Evolutionary conservation across 2,113 vertebrate genomes (phyloP), one percentile per base, ranked within the genome.

Genomic region (Callochromis pleurospilus): DNA sequence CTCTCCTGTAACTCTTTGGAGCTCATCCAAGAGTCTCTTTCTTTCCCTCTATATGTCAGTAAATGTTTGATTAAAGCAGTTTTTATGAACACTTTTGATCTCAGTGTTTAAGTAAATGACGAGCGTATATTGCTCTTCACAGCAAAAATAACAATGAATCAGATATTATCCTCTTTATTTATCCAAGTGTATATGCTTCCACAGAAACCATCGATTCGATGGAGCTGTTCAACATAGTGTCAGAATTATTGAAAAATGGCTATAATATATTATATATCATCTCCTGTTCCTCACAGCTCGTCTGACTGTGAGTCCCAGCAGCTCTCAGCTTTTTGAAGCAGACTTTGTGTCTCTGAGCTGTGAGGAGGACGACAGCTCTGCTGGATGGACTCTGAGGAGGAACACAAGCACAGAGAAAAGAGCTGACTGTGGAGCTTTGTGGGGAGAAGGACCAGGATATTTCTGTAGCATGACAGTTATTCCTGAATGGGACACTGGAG

Each of bases 361-460:
- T 58, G 7, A 58, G 55, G 55, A 58, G 0, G 14, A 17, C 7
- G 26, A 31, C 55, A 31, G 55, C 55, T 31, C 55, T 58, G 55
- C 55, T 58, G 55, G 55, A 58, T 58, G 55, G 55, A 58, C 55
- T 58, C 55, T 58, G 26, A 31, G 26, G 26, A 58, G 55, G 31
- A 17, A 60, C 14, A 31, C 56, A 60, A 60, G 0, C 26, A 6
- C 0, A 31, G 56, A 56, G 0, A 56, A 8, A 26, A 14, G 56
- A 31, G 5, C 26, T 2, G 8, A 31, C 8, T 60, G 56, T 0
- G 14, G 56, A 60, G 0, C 0, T 58, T 0, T 1, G 14, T 58
- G 55, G 55, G 55, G 24, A 58, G 3, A 58, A 3, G 54, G 24
- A 56, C 24, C 55, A 29, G 2, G 55, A 15, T 58, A 29, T 1